These are phyloP conservation scores for Harpalus rufipes DNA, from an alignment of 2,888 invertebrate species.

Conservation along the genomic window DNA sequence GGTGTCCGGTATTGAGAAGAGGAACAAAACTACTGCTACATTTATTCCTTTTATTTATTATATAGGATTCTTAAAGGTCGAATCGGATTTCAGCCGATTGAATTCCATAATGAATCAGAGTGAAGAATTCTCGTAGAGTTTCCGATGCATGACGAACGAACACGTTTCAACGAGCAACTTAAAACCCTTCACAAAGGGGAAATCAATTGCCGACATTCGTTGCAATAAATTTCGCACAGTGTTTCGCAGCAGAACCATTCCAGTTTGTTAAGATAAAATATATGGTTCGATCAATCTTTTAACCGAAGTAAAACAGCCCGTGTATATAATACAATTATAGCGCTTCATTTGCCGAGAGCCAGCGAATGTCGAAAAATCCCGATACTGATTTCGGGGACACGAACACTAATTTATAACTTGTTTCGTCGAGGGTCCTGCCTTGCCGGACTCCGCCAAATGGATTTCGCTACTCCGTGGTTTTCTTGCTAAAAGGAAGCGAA, in stretches of 20 bases:
- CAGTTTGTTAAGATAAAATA: constrained; percentile 65
- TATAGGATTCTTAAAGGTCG: constrained; percentile 5
- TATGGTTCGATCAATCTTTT: constrained; percentile 62
- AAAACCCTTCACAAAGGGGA: constrained; percentile 55
- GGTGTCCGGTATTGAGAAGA: not conserved
- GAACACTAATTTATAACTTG: constrained; percentile 56
- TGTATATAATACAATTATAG: constrained; percentile 59
- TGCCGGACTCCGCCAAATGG: constrained; percentile 18
- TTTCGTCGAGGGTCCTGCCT: constrained; percentile 20
- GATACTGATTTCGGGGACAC: constrained; percentile 50
- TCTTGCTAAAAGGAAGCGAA: constrained; percentile 25
- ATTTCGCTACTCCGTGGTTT: constrained; percentile 30
- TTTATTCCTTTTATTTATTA: constrained; percentile 39
- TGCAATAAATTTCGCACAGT: constrained; percentile 55
- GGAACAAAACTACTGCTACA: not conserved
- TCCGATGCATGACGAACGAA: constrained; percentile 59
- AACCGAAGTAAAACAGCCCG: constrained; percentile 55
- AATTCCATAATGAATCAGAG: constrained; percentile 54
- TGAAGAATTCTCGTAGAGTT: constrained; percentile 26
- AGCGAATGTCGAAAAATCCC: constrained; percentile 42
- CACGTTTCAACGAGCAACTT: constrained; percentile 57
- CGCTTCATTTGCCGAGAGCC: constrained; percentile 54
- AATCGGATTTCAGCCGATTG: constrained; percentile 16
- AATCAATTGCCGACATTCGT: constrained; percentile 62
- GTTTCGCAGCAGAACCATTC: constrained; percentile 55